Evolutionary conservation across 2,113 vertebrate genomes (phyloP), one percentile per base, ranked within the genome.

Genomic region (Blennius ocellaris): DNA sequence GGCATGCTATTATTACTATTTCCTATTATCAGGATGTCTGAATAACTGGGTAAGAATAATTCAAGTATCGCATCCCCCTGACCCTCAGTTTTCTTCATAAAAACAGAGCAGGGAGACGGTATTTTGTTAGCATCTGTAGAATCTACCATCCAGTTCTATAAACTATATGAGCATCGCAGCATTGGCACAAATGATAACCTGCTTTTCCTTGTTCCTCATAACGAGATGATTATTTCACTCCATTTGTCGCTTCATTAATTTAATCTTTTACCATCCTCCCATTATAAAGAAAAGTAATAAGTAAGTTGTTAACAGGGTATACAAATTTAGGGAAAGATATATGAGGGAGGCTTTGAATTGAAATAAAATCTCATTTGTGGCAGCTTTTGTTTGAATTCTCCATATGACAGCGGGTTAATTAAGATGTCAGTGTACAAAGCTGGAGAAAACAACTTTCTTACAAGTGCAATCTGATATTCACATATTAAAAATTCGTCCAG

Each of bases 361-460:
- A 5, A 5, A 48, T 53, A 47, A 39, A 41, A 49, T n/a, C 39
- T 44, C 11, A 57, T 77, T 69, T 6, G 72, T 67, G 50, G 55
- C 6, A 47, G 45, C 40, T 56, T 62, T 73, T 74, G 16, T 62
- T 58, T 30, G 11, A 63, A 17, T 53, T 69, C 8, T 15, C 48
- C 16, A 59, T 70, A 73, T 64, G 74, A 78, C 39, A 40, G 68
- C 7, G 38, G 49, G 66, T 81, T 85, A 82, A 88, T 87, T 72
- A 74, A 67, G 8, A 15, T 69, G 48, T 69, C 51, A n/a, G 14
- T 11, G 6, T 36, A 48, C 67, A 62, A 17, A 66, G 47, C 59
- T 48, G 21, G 2, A 16, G 14, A 7, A 63, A 59, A 56, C 40
- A 48, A 66, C 39, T 11, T 40, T 36, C 36, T 65, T 45, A 44